Evolutionary conservation across 2,113 vertebrate genomes (phyloP).

Genomic region (Fukomys damarensis): DNA sequence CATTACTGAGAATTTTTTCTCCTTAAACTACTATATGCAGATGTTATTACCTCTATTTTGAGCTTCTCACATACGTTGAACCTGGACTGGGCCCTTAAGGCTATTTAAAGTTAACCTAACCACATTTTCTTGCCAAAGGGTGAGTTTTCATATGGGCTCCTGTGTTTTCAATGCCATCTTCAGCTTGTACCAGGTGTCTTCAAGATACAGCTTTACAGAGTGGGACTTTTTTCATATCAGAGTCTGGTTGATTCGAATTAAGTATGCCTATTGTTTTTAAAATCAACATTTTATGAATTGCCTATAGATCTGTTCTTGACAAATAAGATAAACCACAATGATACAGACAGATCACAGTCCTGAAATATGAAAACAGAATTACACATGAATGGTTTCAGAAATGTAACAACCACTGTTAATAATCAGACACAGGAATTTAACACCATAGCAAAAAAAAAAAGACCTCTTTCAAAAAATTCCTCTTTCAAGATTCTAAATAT

Average conservation of each 20-base stretch:
- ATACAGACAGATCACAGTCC: slow-evolving; percentile 13
- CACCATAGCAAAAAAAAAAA: background rate
- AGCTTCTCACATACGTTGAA: slow-evolving; percentile 29
- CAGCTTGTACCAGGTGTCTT: background rate
- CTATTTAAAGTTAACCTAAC: slow-evolving; percentile 25
- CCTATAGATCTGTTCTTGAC: slow-evolving; percentile 33
- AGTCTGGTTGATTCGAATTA: slow-evolving; percentile 39
- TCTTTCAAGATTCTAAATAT: slow-evolving; percentile 36
- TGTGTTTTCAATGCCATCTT: background rate
- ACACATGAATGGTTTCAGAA: slow-evolving; percentile 45
- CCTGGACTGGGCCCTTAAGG: background rate
- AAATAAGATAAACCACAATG: slow-evolving; percentile 29
- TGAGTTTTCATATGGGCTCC: background rate
- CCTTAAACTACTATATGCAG: slow-evolving; percentile 39
- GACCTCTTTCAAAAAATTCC: background rate
- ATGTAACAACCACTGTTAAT: slow-evolving; percentile 33
- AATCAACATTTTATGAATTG: slow-evolving; percentile 30
- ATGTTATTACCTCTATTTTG: slow-evolving; percentile 54
- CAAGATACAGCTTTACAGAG: background rate
- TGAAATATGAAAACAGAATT: slow-evolving; percentile 8
- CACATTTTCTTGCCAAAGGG: background rate
- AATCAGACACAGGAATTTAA: slow-evolving; percentile 28
- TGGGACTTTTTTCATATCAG: background rate
- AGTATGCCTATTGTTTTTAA: slow-evolving; percentile 30
- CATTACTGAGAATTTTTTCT: slow-evolving; percentile 40